These are phyloP conservation scores for Melipona beecheii DNA, from an alignment of 2,888 invertebrate genomes.

Conservation along the genomic window DNA sequence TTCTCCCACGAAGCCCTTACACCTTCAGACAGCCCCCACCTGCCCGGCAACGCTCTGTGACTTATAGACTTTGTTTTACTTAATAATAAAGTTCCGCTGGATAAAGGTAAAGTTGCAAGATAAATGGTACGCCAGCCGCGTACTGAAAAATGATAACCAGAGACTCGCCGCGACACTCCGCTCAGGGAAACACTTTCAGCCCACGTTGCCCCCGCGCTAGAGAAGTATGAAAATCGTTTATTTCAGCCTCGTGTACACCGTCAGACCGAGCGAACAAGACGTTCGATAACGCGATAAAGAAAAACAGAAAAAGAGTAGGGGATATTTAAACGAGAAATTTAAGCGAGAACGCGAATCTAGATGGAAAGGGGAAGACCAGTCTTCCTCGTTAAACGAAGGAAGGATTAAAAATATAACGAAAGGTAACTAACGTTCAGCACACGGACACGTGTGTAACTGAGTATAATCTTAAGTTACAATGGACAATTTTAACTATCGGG, in stretches of 20 bases:
- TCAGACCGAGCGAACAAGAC: slow-evolving; percentile 34
- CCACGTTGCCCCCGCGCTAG: slow-evolving; percentile 29
- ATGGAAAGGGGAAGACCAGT: neutral
- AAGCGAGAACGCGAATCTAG: too few species aligned
- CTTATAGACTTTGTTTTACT: slow-evolving; percentile 71
- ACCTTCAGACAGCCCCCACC: slow-evolving; percentile 16
- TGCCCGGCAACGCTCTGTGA: slow-evolving; percentile 46
- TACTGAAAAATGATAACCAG: slow-evolving; percentile 58
- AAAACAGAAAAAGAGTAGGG: neutral
- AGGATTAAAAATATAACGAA: neutral
- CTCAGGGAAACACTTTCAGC: slow-evolving; percentile 61
- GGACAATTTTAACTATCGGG: neutral
- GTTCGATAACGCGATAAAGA: neutral
- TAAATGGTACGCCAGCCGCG: slow-evolving; percentile 49
- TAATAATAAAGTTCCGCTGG: slow-evolving; percentile 72
- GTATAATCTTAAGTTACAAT: neutral
- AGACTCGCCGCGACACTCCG: slow-evolving; percentile 49
- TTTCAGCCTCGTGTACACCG: slow-evolving; percentile 42
- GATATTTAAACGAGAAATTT: neutral
- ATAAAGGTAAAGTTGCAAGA: slow-evolving; percentile 56
- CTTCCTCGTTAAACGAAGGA: neutral
- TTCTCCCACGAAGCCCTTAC: neutral
- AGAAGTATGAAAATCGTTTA: slow-evolving; percentile 71
- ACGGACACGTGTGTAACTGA: too few species aligned
- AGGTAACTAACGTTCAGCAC: neutral